A percentile compares a stretch with the other conserved stretches of the same genome.
Conservation (phyloP, 2,113 vertebrate genomes). For the Petaurus breviceps region DNA sequence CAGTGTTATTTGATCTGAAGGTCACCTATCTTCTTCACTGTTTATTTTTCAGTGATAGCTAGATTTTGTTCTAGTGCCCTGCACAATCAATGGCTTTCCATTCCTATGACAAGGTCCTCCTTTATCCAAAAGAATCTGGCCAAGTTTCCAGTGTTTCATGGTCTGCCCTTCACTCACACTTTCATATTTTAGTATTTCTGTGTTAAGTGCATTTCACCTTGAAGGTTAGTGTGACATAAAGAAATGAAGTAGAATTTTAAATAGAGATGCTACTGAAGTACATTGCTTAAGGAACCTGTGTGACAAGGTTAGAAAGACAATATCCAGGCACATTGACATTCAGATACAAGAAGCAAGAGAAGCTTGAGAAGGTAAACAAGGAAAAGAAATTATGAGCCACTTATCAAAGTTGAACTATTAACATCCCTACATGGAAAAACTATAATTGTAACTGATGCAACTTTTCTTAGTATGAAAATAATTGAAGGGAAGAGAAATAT, state of each 20-base stretch:
- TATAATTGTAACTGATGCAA: too few relatives aligned
- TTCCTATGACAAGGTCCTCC: not conserved
- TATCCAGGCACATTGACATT: too few relatives aligned
- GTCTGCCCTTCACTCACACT: not conserved
- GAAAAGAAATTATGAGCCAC: too few relatives aligned
- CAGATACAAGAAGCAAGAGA: too few relatives aligned
- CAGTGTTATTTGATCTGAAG: not conserved
- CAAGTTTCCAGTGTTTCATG: not conserved
- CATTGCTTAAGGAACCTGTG: not conserved
- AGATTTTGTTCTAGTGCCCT: not conserved
- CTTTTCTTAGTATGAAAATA: too few relatives aligned
- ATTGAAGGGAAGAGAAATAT: too few relatives aligned
- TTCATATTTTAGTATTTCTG: not conserved
- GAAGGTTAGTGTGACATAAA: not conserved
- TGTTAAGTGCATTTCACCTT: not conserved
- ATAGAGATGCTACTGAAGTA: not conserved
- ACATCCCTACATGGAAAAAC: too few relatives aligned
- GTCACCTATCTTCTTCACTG: not conserved
- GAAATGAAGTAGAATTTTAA: not conserved
- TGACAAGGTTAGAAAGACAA: not conserved
- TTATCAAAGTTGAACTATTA: too few relatives aligned
- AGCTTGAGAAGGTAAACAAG: too few relatives aligned
- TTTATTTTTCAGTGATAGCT: not conserved
- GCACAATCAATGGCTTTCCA: not conserved
- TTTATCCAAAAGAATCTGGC: not conserved